Evolutionary conservation across 2,888 invertebrate genomes (phyloP), one percentile per base, ranked within the genome.

Genomic region (Thumatha senex): DNA sequence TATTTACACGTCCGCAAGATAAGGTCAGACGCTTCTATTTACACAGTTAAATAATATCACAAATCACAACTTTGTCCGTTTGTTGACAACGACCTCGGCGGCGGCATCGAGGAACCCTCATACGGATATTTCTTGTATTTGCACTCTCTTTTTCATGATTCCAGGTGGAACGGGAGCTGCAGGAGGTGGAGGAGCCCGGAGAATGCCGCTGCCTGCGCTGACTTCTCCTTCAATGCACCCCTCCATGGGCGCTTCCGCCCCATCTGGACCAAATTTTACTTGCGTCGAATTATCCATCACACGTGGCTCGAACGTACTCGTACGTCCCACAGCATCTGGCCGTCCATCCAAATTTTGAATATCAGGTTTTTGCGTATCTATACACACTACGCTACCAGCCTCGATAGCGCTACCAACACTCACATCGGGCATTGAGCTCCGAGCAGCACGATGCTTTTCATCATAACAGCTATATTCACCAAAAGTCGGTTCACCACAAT

Each of bases 71-170:
- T 89, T 84, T 71, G 89, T 91, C 76, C 89, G 76, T 77, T 89
- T 84, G 55, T 89, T 90, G 57, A 89, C 82, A 61, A 91, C 87
- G 52, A 90, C 78, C 74, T 86, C 89, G 48, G 80, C 80, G 71
- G 80, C 68, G 71, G 80, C 74, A 70, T 86, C 84, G 54, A 87
- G 81, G 65, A 85, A 89, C 76, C 82, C 91, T 95, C 93, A 97
- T 91, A 97, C 97, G 56, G 97, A 97, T 91, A 97, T 97, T 86
- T 97, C 97, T 86, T 97, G 97, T 82, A 97, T 97, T 91, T 97
- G 97, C 73, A 97, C 97, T 84, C 97, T 94, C 87, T 97, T 97
- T 88, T 97, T 97, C 92, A 95, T 94, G 60, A 95, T 95, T 51
- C 95, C 95, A 8, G 96, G 95, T 0, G 96, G 95, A 39, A 93